Conservation (phyloP, 2,113 vertebrate genomes). For the Pseudopodoces humilis region DNA sequence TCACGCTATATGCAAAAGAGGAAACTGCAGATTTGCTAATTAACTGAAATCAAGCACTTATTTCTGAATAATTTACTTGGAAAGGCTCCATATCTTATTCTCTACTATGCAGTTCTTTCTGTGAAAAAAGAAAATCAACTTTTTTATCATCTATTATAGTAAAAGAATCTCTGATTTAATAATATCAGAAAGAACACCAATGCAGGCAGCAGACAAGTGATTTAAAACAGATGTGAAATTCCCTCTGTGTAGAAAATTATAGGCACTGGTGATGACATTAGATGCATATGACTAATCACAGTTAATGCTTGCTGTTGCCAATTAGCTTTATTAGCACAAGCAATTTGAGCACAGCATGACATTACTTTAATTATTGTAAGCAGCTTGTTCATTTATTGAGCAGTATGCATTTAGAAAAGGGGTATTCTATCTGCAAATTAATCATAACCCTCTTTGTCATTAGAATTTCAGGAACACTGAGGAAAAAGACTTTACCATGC, state of each 20-base stretch:
- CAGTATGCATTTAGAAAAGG: slow-evolving; percentile 46
- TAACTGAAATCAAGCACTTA: not conserved
- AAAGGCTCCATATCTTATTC: not conserved
- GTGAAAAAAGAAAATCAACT: not conserved
- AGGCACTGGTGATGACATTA: slow-evolving; percentile 67
- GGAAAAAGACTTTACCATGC: not conserved
- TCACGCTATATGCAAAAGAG: not conserved
- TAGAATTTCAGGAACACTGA: slow-evolving; percentile 8
- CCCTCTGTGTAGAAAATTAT: slow-evolving; percentile 29
- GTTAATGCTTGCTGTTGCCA: slow-evolving; percentile 66
- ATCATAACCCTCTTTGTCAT: slow-evolving; percentile 42
- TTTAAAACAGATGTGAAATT: slow-evolving; percentile 56
- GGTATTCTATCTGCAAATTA: slow-evolving; percentile 57
- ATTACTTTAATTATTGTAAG: slow-evolving; percentile 69
- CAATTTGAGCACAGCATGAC: slow-evolving; percentile 63
- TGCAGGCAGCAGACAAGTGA: slow-evolving; percentile 24
- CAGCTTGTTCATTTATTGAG: slow-evolving; percentile 62
- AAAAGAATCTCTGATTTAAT: not conserved
- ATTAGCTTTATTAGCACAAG: slow-evolving; percentile 73
- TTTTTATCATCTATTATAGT: not conserved
- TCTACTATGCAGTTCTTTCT: not conserved
- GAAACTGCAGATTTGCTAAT: not conserved
- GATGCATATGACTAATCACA: slow-evolving; percentile 68
- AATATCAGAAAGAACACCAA: not conserved
- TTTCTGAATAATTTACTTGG: not conserved